Base-by-base conservation (phyloP, 2,797 vertebrate genomes). In the Acipenser oxyrinchus region DNA sequence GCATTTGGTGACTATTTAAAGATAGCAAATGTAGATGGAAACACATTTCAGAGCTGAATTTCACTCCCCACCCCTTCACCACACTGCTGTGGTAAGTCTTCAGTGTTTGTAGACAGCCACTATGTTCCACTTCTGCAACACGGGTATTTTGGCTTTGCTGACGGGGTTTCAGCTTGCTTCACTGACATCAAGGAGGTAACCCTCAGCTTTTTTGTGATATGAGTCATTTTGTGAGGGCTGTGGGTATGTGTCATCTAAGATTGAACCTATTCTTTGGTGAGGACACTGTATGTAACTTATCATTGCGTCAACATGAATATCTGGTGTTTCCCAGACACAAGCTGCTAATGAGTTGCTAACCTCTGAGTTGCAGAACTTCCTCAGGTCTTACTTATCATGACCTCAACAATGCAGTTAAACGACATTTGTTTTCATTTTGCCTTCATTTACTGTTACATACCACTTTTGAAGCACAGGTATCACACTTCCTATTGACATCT, bases 281-380 rank as follows among this genome's bases (percentile, higher is more conserved):
- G 3, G 55, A n/a, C 55, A 58, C 8, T 58, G 10, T n/a, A n/a
- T 6, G 10, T 58, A 11, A 6, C 6, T 10, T 13, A 11, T 3
- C 10, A n/a, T 58, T 58, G 55, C 55, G 55, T 58, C 55, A 58
- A 11, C 55, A 13, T 13, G 13, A 11, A 53, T 12, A 6, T 13
- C 12, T 58, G 55, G 55, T 58, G 55, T 58, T 58, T 58, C 55
- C 55, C 55, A 58, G 55, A 58, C 55, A n/a, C 13, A 13, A 58
- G 55, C 10, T n/a, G 12, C 1, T 58, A 10, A 12, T 12, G 55
- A 58, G 6, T n/a, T 58, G 55, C 55, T n/a, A 13, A 11, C 55
- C 12, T 58, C 55, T 6, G 9, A 58, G 10, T 13, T 58, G 6
- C 55, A n/a, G 23, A 37, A 37, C 23, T 37, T 37, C 23, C 23